These are phyloP conservation scores for Andricus curvator DNA, from an alignment of 2,888 invertebrate species.

Conservation along the genomic window DNA sequence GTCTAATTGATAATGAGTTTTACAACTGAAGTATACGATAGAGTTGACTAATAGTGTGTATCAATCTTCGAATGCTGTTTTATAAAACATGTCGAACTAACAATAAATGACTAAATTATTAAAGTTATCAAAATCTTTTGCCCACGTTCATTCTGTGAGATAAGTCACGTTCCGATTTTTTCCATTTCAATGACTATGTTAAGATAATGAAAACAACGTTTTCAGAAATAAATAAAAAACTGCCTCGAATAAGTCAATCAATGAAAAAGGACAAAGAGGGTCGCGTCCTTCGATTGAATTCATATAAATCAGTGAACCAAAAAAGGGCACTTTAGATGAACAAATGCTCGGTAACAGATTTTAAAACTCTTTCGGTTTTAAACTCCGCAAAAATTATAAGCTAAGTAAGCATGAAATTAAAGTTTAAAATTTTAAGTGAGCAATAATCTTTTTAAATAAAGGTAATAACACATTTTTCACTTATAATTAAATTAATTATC, in stretches of 20 bases:
- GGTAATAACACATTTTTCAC: too few relatives aligned
- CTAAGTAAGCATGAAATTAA: neutral
- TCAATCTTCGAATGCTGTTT: slow-evolving; percentile 3
- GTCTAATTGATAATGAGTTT: slow-evolving; percentile 23
- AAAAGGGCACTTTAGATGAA: slow-evolving; percentile 16
- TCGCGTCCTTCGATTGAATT: slow-evolving; percentile 21
- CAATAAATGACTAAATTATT: slow-evolving; percentile 15
- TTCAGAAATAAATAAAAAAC: slow-evolving; percentile 15
- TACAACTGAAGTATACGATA: slow-evolving; percentile 1
- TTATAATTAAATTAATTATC: neutral
- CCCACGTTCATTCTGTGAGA: neutral
- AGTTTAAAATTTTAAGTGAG: too few relatives aligned
- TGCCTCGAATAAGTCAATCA: slow-evolving; percentile 11
- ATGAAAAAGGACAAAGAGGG: slow-evolving; percentile 33
- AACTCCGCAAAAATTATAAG: neutral
- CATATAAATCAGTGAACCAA: slow-evolving; percentile 16
- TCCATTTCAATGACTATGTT: slow-evolving; percentile 9
- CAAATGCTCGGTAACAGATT: neutral
- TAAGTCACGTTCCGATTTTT: slow-evolving; percentile 23
- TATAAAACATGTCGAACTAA: neutral
- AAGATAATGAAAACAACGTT: slow-evolving; percentile 4
- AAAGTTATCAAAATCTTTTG: neutral
- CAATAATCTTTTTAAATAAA: too few relatives aligned
- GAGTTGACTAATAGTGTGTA: slow-evolving; percentile 29
- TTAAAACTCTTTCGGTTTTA: neutral